phyloP scores from a whole-genome alignment of 2,888 invertebrate species.

The Mayetiola destructor region DNA sequence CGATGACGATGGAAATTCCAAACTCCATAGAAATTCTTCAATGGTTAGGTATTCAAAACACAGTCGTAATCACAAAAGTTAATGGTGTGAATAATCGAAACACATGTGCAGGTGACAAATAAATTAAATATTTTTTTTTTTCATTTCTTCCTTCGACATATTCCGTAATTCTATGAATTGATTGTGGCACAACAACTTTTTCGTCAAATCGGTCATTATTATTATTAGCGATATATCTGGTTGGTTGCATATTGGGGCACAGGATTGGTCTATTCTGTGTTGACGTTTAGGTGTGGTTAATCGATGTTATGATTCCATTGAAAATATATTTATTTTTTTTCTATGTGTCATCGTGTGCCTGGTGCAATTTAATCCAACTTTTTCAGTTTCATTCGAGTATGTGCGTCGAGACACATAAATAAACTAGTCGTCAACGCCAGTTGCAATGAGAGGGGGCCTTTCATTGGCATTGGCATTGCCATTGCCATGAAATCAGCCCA shows the following conservation, averaged over 20 bases:
- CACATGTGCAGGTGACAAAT: slow-evolving; percentile 15
- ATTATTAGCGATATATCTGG: not conserved
- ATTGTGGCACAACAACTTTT: too few species aligned
- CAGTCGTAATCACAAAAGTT: slow-evolving; percentile 5
- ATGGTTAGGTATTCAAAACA: not conserved
- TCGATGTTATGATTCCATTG: not conserved
- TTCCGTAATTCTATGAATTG: too few species aligned
- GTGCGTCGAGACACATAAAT: slow-evolving; percentile 6
- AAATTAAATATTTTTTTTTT: slow-evolving; percentile 12
- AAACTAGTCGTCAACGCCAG: slow-evolving; percentile 5
- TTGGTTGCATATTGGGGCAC: not conserved
- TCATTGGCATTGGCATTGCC: too few species aligned
- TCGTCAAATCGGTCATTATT: too few species aligned
- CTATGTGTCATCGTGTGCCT: slow-evolving; percentile 12
- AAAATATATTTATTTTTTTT: slow-evolving; percentile 3
- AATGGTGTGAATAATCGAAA: slow-evolving; percentile 14
- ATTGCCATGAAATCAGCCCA: not conserved
- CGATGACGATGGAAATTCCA: not conserved
- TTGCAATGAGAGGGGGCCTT: too few species aligned
- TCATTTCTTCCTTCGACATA: too few species aligned
- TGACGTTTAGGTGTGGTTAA: slow-evolving; percentile 5
- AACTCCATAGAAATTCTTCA: not conserved
- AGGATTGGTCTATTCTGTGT: not conserved
- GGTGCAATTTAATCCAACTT: not conserved
- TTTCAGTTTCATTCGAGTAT: not conserved